Evolutionary conservation across 2,113 vertebrate genomes (phyloP), one percentile per base, ranked within the genome.

Genomic region (Dipodomys merriami): DNA sequence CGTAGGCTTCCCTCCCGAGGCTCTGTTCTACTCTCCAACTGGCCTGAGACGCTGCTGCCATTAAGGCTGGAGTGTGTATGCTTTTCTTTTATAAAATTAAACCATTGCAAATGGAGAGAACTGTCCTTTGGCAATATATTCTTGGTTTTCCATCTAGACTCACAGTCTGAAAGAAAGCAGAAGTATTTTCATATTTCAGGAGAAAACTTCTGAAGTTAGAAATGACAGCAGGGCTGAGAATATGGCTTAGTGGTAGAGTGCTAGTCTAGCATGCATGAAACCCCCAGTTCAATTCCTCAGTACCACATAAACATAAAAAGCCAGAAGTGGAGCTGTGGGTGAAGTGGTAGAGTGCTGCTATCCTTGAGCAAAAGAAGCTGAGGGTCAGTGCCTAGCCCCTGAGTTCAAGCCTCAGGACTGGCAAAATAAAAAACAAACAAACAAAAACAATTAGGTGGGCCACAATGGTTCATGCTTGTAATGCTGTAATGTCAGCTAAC

Each of bases 131-230:
- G 22, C 79, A 67, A 87, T 27, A 92, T 88, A 78, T 65, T 80
- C 33, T 79, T 93, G 53, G 15, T 83, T 88, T 86, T 44, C 92
- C 49, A 92, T 93, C 65, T 88, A 77, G 33, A 92, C 15, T 88
- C 74, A 89, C 60, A 86, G 60, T 80, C 96, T 96, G 89, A 60
- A 94, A 91, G n/a, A 67, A 90, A 90, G 10, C 46, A 90, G 62
- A 95, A 13, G 13, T 78, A 83, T 86, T 86, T 88, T 91, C 71
- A 71, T 7, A 49, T 39, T 81, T 85, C 46, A 83, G 60, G 69
- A 84, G 53, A 90, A 73, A 77, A n/a, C 1, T 11, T 80, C 57
- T 30, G 33, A 57, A 85, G 6, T 57, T 22, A 78, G 46, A 92
- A 85, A 78, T 22, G 33, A 83, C 49, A 86, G 25, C 44, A 39